Conservation (phyloP, 2,113 vertebrate genomes). For the Candoia aspera region DNA sequence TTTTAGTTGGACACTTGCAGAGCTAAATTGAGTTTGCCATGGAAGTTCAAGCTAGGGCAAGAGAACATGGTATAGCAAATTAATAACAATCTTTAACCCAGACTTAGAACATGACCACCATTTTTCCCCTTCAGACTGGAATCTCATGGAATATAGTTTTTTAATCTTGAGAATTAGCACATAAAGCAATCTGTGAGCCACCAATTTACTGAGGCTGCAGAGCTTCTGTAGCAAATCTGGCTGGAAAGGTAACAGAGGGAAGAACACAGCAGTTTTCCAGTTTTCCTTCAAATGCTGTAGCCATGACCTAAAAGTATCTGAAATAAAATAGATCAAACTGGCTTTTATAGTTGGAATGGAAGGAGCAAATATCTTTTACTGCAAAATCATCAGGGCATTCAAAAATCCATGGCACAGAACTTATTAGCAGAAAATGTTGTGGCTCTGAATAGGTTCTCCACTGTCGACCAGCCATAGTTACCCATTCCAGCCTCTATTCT, state of each 20-base stretch:
- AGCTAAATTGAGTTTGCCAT: conserved; percentile 36
- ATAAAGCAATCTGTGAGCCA: neutral
- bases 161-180: neutral
- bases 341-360: neutral
- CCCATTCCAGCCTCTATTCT: neutral
- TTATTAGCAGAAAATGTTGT: neutral
- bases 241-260: neutral
- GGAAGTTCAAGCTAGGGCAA: conserved; percentile 39
- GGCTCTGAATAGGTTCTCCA: neutral
- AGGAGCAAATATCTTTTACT: conserved; percentile 8
- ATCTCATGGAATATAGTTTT: conserved; percentile 34
- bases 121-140: neutral
- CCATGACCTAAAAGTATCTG: conserved; percentile 5
- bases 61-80: conserved; percentile 53
- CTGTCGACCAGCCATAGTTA: neutral
- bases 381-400: neutral
- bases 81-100: conserved; percentile 38
- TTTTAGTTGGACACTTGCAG: conserved; percentile 66
- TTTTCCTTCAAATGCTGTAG: conserved; percentile 1
- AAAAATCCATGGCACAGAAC: neutral
- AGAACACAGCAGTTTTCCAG: neutral
- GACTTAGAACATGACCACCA: conserved; percentile 25
- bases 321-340: conserved; percentile 25
- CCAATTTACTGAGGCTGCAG: neutral
- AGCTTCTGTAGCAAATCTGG: neutral